A percentile compares a stretch with the other conserved stretches of the same genome.
phyloP scores from a whole-genome alignment of 2,888 invertebrate species.

The Standfussiana lucernea region DNA sequence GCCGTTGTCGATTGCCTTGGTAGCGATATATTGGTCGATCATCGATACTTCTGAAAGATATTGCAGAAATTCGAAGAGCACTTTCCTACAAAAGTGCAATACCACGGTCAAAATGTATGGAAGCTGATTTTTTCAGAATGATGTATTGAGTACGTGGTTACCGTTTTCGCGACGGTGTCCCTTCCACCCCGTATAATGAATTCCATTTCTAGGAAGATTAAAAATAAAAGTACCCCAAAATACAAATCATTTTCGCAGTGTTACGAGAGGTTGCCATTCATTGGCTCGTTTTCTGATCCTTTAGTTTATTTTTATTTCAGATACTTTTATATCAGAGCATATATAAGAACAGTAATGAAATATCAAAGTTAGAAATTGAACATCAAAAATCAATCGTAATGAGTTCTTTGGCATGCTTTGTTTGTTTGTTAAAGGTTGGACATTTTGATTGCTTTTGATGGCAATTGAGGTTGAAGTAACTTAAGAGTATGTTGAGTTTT shows the following conservation, averaged over 20 bases:
- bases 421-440: not conserved
- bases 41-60: not conserved
- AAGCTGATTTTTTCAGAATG: no score
- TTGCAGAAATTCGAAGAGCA: not conserved
- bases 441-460: not conserved
- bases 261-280: no score
- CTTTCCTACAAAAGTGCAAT: no score
- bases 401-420: not conserved
- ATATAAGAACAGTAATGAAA: conserved; percentile 22
- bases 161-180: no score
- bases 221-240: no score
- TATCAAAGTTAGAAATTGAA: not conserved
- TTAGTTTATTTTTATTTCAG: no score
- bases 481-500: not conserved
- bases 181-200: no score
- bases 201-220: no score
- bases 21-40: not conserved
- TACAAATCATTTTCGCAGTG: no score
- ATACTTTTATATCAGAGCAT: not conserved
- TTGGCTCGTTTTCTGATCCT: no score
- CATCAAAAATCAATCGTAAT: conserved; percentile 22
- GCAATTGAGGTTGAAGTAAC: not conserved
- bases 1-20: not conserved
- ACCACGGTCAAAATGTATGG: no score
- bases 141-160: no score